These are phyloP conservation scores for Chrysolophus pictus DNA, from an alignment of 2,797 vertebrate genomes.

Conservation along the genomic window DNA sequence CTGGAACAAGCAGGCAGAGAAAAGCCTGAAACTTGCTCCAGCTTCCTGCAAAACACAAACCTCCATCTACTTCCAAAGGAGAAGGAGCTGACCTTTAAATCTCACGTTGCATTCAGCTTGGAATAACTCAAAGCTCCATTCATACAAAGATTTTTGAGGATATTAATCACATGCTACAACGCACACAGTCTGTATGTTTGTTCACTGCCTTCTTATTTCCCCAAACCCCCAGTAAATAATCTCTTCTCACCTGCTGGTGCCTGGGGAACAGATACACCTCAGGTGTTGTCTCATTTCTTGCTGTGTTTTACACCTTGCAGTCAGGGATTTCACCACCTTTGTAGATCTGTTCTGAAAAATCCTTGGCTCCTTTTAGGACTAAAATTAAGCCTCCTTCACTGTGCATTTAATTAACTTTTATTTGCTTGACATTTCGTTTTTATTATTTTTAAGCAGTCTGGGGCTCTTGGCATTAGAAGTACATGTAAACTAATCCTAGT, in stretches of 20 bases:
- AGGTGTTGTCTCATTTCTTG: not conserved
- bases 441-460: conserved; percentile 52
- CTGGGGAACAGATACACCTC: not conserved
- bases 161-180: not conserved
- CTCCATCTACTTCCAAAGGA: rapidly evolving
- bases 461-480: conserved; percentile 31
- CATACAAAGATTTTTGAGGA: not conserved
- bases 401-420: conserved; percentile 53
- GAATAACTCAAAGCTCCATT: not conserved
- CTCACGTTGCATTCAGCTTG: not conserved
- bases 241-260: not conserved
- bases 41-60: not conserved
- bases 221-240: not conserved
- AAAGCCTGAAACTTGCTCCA: not conserved
- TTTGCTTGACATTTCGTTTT: conserved; percentile 71
- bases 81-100: conserved; percentile 8
- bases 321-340: conserved; percentile 9
- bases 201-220: not conserved
- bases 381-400: conserved; percentile 45
- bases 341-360: not conserved
- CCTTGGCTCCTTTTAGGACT: conserved; percentile 25
- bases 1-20: not conserved
- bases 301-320: conserved; percentile 2
- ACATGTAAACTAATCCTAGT: conserved; percentile 36
- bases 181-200: not conserved